Evolutionary conservation across 2,113 vertebrate genomes (phyloP), one percentile per base, ranked within the genome.

Genomic region (Centropus unirufus): DNA sequence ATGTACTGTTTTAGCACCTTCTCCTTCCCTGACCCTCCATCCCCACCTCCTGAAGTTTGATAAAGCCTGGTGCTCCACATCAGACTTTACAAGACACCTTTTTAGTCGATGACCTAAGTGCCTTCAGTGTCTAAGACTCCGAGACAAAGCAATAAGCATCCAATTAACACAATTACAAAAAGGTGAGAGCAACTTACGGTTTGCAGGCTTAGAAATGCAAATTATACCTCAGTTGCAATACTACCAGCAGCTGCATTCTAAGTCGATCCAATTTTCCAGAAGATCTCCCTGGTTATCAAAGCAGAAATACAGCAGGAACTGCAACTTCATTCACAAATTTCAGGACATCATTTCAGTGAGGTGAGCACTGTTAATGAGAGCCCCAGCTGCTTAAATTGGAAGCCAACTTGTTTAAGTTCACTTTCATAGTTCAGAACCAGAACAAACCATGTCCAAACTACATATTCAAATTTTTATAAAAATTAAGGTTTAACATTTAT

Each of bases 401-500:
- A 73, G 75, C 20, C 84, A 95, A 44, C 23, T 83, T 89, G 66
- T 36, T 36, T 68, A 96, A 95, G 51, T 91, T 93, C 64, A 87
- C 64, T 95, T 91, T 80, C 72, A 86, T 21, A 77, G 80, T 91
- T 97, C 72, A 96, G 94, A 96, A 94, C 64, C 90, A 89, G 94
- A 98, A 98, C 91, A 98, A 98, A 98, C 78, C 97, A 98, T 98
- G 92, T 97, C 94, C 96, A 74, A 98, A 98, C 96, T 97, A 97
- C 96, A 87, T 97, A 89, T 93, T 97, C 86, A 94, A 94, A 96
- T 96, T 97, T 97, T 98, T 97, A 97, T 97, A 98, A 98, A 98
- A 98, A 97, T 97, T 98, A 98, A 97, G 97, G 94, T 97, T 97
- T 97, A 97, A 97, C 98, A 96, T 98, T 98, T 98, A 98, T 98